phyloP scores from a whole-genome alignment of 2,113 vertebrate genomes.

The Anhinga rufa region DNA sequence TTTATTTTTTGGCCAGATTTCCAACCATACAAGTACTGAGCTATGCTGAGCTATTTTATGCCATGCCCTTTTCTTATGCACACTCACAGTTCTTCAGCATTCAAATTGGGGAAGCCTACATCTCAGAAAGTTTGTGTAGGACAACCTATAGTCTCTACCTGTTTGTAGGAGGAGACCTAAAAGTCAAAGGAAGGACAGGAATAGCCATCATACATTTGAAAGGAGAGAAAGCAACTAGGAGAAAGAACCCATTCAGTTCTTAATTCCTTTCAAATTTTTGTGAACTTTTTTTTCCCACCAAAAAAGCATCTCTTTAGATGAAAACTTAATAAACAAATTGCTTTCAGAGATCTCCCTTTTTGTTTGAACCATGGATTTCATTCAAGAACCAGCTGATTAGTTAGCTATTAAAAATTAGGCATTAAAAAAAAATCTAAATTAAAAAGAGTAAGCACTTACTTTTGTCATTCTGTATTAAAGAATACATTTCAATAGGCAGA shows the following conservation, averaged over 20 bases:
- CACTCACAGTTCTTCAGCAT: not conserved
- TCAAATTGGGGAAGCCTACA: not conserved
- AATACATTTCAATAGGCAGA: not conserved
- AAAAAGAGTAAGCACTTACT: not conserved
- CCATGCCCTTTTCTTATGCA: not conserved
- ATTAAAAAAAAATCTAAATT: not conserved
- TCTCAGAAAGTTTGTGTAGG: not conserved
- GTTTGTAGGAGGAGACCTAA: not conserved
- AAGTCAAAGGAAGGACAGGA: not conserved
- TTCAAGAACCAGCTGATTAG: not conserved
- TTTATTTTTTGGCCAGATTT: not conserved
- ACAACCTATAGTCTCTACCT: not conserved
- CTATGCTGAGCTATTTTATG: not conserved
- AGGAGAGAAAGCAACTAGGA: not conserved
- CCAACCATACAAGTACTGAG: not conserved
- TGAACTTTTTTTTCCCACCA: accelerated
- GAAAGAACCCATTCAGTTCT: not conserved
- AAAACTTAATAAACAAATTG: not conserved
- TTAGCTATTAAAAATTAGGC: not conserved
- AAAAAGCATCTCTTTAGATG: not conserved
- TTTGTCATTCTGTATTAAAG: not conserved
- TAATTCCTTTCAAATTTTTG: not conserved
- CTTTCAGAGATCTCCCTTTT: not conserved
- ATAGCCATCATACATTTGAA: not conserved
- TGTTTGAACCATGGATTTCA: not conserved